A percentile compares a stretch with the other conserved stretches of the same genome.
phyloP scores from a whole-genome alignment of 2,113 vertebrate species.

The Strix aluco region DNA sequence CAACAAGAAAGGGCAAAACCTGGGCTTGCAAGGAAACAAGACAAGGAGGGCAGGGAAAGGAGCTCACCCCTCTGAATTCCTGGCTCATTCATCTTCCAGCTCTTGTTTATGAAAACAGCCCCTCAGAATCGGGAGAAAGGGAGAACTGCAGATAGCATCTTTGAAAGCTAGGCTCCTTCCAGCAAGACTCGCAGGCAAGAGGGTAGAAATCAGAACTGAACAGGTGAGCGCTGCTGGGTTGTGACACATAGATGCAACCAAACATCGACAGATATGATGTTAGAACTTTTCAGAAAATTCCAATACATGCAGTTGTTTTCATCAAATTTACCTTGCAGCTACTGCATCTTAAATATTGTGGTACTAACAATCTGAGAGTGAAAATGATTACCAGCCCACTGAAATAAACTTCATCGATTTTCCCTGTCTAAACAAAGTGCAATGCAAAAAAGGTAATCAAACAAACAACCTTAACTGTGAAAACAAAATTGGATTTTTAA shows the following conservation, averaged over 20 bases:
- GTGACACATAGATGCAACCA: background rate
- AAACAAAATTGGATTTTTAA: constrained; percentile 50
- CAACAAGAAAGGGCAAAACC: background rate
- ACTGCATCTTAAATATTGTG: background rate
- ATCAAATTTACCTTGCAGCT: constrained; percentile 2
- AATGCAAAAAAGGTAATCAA: constrained; percentile 49
- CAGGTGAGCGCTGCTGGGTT: fast-evolving
- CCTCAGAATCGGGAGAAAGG: background rate
- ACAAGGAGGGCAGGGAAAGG: background rate
- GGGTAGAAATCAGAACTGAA: background rate
- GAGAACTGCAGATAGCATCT: background rate
- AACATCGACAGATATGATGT: fast-evolving
- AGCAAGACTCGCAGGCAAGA: background rate
- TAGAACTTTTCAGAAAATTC: background rate
- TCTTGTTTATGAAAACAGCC: background rate
- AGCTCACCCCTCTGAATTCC: background rate
- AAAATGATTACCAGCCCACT: background rate
- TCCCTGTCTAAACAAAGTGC: constrained; percentile 30
- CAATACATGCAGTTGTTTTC: background rate
- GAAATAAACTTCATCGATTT: constrained; percentile 10
- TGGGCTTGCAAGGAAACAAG: background rate
- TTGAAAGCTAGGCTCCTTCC: background rate
- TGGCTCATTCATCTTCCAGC: background rate
- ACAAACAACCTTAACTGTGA: constrained; percentile 25
- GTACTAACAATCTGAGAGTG: background rate